Base-by-base conservation (phyloP, 2,888 invertebrate species). In the Drosophila incognita region DNA sequence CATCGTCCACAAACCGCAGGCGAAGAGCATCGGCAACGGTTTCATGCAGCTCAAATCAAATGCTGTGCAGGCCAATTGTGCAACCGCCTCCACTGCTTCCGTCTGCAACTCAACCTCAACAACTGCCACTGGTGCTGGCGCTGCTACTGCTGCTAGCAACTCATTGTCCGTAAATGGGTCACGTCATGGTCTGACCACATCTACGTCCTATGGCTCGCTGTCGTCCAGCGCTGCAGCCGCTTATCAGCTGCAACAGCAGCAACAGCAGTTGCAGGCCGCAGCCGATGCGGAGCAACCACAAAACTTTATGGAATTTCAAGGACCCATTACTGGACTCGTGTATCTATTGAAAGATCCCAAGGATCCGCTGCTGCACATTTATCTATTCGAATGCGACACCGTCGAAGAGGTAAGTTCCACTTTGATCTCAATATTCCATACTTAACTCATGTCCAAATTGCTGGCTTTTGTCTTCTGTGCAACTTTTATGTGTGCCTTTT, bases 291-390 rank as follows among this genome's bases (percentile, higher is more conserved):
- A 90, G 59, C 90, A 78, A 69, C 76, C 84, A 76, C 75, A 88
- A 77, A 91, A 89, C 81, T 92, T 93, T 78, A 93, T 93, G 93
- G 92, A 93, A 84, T 92, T 95, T 11, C 94, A 94, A 65, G 95
- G 94, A 21, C 94, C 93, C 74, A 94, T 94, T 72, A 95, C 94
- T 57, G 95, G 95, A 87, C 94, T 97, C 90, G 95, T 97, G 85
- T 97, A 97, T 93, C 94, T 96, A 84, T 94, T 96, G 71, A 94
- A 95, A 85, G 96, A 96, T 90, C 95, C 96, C 80, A 94, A 94
- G 86, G 96, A 96, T 90, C 95, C 95, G n/a, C 93, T 96, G 4
- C 94, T 97, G 35, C 95, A 96, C 92, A 96, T 96, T 92, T 96
- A 96, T 92, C 94, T 97, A 64, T 97, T 96, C 92, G 95, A 95